Evolutionary conservation across 2,888 invertebrate species (phyloP), one percentile per base, ranked within the genome.

Genomic region (Crioceris asparagi): DNA sequence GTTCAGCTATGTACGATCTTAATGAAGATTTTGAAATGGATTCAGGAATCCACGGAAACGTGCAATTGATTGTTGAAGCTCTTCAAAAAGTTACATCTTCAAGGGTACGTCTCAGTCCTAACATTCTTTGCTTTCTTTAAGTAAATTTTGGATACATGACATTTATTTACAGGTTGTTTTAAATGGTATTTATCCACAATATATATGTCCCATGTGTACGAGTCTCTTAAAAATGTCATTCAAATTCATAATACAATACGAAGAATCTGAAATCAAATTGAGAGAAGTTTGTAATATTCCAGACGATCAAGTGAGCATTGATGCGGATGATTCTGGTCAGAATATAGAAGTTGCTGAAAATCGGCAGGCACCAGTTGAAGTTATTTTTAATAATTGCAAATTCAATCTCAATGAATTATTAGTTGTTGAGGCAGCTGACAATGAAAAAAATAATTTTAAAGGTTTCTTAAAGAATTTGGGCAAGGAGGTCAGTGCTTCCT

Each of bases 391-490:
- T 16, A 32, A 46, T 11, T 48, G 48, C 21, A 51, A 43, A 39
- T 54, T 44, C 35, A 46, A 49, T 41, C 45, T 56, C 15, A 50
- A 48, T 18, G 50, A 56, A 29, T 31, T 56, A 16, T 18, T 56
- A 14, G 41, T 56, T 34, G 43, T 55, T 19, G 54, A 55, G 46
- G 43, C 48, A 7, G 40, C 38, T 7, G 39, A 41, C 11, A 32
- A 33, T 7, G 40, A 49, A 14, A 14, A 37, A 10, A 25, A 27
- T 2, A 45, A 41, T 27, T 55, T 39, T 36, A 45, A 45, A 6
- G 50, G 52, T 1, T 55, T 55, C 39, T 46, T 55, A 16, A 47
- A 46, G 16, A 56, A 56, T 38, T 40, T 55, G n/a, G 56, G 54
- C 3, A 45, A 43, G 3, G 54, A 51, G 43, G 40, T 56, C 7